Base-by-base conservation (phyloP, 2,797 vertebrate genomes). In the Rhodeus uyekii region DNA sequence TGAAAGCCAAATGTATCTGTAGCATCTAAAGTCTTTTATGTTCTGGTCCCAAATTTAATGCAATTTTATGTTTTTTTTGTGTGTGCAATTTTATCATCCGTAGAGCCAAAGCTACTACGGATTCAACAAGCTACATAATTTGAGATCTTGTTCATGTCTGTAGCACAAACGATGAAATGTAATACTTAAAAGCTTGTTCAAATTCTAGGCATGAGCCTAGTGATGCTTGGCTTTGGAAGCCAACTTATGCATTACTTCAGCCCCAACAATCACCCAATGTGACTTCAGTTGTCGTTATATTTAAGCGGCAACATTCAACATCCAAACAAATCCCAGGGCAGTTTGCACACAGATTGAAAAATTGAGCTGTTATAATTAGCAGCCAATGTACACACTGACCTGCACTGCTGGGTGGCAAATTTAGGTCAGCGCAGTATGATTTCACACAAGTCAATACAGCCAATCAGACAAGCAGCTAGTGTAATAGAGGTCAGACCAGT, bases 361-460 rank as follows among this genome's bases (percentile, higher is more conserved):
- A 13, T 76, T 58, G 88, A 83, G 85, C 81, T 22, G 85, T 84
- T 85, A 89, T 89, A 92, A 93, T 93, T 92, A 93, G 90, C 90
- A 74, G 82, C 68, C 69, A 87, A 84, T 36, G 86, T 82, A 44
- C 71, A 82, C 46, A 85, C 73, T 39, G 86, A 85, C 82, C 79
- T 82, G 85, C 24, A 84, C 84, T 85, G 83, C 86, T 81, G 88
- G 82, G 86, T 75, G 50, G 76, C 55, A 87, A 87, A 94, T 93
- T 90, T 91, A 90, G 93, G 92, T 93, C 92, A 92, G 82, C 48
- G 60, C 78, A 79, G 87, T 88, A 86, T 46, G 77, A 89, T 85
- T 89, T 88, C 87, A 85, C 86, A 86, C 89, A 87, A 92, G 91
- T 92, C 89, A 91, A 89, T 88, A 89, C 87, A 71, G 83, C 85